Conservation (phyloP, 2,797 vertebrate genomes). For the Gymnothorax reevesii region DNA sequence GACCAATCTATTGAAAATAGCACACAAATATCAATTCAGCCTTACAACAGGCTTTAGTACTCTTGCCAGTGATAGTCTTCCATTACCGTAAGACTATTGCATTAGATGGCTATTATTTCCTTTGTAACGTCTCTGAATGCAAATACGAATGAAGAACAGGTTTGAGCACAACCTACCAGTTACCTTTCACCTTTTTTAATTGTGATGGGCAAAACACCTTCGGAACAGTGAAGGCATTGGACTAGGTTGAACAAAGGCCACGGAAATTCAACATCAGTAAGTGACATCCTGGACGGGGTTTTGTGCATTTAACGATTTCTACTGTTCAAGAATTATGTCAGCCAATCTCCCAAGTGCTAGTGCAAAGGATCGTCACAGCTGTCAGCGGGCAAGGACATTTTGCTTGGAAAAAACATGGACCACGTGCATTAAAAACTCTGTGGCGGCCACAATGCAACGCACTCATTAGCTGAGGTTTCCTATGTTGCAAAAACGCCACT, state of each 20-base stretch:
- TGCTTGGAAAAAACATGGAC: not conserved
- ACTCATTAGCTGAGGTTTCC: no score
- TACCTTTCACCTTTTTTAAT: not conserved
- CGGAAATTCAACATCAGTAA: not conserved
- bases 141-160: not conserved
- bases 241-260: not conserved
- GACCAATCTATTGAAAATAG: not conserved
- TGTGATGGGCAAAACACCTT: not conserved
- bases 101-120: not conserved
- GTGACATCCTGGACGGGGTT: not conserved
- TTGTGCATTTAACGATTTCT: not conserved
- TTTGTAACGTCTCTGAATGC: not conserved
- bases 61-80: conserved; percentile 1
- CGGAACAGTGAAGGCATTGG: not conserved
- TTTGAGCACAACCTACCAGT: not conserved
- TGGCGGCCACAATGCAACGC: no score
- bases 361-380: not conserved
- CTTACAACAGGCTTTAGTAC: not conserved
- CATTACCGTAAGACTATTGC: not conserved
- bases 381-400: conserved; percentile 20
- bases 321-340: not conserved
- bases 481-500: no score
- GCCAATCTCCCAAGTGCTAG: not conserved
- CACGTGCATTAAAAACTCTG: conserved; percentile 15
- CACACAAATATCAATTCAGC: not conserved